Conservation (phyloP, 23 tunicate genomes). For the Ascidia mentula region DNA sequence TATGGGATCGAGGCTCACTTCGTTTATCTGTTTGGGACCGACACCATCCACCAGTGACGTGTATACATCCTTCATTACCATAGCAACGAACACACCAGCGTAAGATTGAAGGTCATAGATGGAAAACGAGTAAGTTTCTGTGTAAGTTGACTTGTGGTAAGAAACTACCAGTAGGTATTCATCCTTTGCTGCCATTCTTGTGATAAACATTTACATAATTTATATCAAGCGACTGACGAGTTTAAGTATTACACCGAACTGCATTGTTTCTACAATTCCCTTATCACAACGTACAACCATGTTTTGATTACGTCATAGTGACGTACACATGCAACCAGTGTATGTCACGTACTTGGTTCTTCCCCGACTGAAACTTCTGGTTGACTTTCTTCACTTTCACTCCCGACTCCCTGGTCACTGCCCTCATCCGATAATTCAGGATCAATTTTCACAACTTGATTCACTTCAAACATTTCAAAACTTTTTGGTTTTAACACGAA, state of each 20-base stretch:
- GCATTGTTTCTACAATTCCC: too few relatives aligned
- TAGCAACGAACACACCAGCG: slow-evolving; percentile 55
- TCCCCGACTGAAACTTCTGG: slow-evolving; percentile 29
- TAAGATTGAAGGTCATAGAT: slow-evolving; percentile 31
- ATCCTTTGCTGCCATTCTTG: too few relatives aligned
- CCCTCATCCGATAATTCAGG: slow-evolving; percentile 77
- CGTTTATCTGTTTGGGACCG: slow-evolving; percentile 22
- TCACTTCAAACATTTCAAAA: slow-evolving; percentile 25
- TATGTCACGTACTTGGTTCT: not conserved
- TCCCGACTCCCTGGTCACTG: slow-evolving; percentile 94
- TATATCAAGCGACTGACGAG: too few relatives aligned
- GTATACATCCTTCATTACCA: slow-evolving; percentile 41
- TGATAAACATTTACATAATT: too few relatives aligned
- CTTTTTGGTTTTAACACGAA: too few relatives aligned
- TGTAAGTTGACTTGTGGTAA: too few relatives aligned
- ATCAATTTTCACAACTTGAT: slow-evolving; percentile 63
- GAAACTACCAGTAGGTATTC: too few relatives aligned
- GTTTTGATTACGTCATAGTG: too few relatives aligned
- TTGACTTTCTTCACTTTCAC: slow-evolving; percentile 48
- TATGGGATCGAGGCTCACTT: slow-evolving; percentile 26
- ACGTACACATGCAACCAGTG: too few relatives aligned
- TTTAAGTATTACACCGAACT: too few relatives aligned
- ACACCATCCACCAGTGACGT: slow-evolving; percentile 15
- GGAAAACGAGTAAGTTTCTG: slow-evolving; percentile 27
- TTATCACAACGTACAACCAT: too few relatives aligned